phyloP scores from a whole-genome alignment of 2,888 invertebrate species.

The Eumerus sabulonum region DNA sequence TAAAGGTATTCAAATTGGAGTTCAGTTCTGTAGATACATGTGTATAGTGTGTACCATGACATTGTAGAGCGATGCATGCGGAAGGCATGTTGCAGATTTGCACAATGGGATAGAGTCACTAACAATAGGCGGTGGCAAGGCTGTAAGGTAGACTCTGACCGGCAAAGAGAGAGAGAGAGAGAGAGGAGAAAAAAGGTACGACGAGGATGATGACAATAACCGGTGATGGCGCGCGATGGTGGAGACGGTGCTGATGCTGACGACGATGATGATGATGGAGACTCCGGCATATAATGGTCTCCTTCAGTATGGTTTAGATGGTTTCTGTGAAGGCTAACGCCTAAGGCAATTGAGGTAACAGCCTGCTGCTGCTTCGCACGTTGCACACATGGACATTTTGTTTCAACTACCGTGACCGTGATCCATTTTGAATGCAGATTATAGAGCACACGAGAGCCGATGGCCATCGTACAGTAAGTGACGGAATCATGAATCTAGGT shows the following conservation, averaged over 20 bases:
- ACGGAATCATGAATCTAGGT: neutral
- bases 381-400: slow-evolving; percentile 46
- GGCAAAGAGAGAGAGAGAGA: no score
- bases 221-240: slow-evolving; percentile 1
- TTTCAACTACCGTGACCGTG: slow-evolving; percentile 62
- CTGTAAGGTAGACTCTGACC: slow-evolving; percentile 47
- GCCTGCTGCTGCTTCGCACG: slow-evolving; percentile 28
- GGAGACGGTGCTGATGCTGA: slow-evolving; percentile 7
- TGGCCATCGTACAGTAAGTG: slow-evolving; percentile 18
- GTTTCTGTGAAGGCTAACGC: slow-evolving; percentile 62
- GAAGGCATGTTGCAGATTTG: slow-evolving; percentile 37
- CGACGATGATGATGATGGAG: slow-evolving; percentile 11
- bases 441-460: slow-evolving; percentile 48
- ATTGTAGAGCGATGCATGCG: slow-evolving; percentile 57
- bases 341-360: slow-evolving; percentile 34
- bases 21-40: slow-evolving; percentile 29
- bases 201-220: slow-evolving; percentile 5
- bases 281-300: slow-evolving; percentile 3
- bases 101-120: slow-evolving; percentile 15
- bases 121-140: slow-evolving; percentile 60
- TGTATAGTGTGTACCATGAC: slow-evolving; percentile 34
- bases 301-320: slow-evolving; percentile 23
- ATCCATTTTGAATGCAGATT: slow-evolving; percentile 64
- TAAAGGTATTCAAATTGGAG: slow-evolving; percentile 44
- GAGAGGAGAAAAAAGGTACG: slow-evolving; percentile 21